Conservation (phyloP, 2,113 vertebrate species). For the Petrocephalus zakoni region DNA sequence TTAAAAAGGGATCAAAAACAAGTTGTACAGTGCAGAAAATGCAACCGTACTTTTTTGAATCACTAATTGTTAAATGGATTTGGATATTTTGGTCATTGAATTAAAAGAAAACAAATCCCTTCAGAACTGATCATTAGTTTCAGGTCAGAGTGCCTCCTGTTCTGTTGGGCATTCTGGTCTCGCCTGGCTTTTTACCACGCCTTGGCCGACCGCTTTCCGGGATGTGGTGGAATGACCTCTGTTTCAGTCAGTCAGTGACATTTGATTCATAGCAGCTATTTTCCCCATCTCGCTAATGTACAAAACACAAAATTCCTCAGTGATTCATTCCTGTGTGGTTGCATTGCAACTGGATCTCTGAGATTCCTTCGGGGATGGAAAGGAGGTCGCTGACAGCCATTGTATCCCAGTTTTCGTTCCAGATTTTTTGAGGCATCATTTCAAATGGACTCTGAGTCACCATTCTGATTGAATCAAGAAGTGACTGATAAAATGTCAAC, state of each 20-base stretch:
- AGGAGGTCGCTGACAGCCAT: not conserved
- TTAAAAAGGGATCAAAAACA: not conserved
- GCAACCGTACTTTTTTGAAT: not conserved
- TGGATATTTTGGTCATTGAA: not conserved
- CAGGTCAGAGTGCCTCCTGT: not conserved
- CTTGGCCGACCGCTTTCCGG: too few species aligned
- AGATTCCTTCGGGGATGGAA: not conserved
- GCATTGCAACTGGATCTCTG: not conserved
- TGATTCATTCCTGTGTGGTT: not conserved
- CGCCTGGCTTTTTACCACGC: not conserved
- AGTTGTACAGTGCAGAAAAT: not conserved
- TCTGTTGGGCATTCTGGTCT: not conserved
- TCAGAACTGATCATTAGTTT: not conserved
- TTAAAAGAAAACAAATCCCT: not conserved
- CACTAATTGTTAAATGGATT: not conserved
- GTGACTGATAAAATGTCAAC: conserved; percentile 4
- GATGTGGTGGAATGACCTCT: not conserved
- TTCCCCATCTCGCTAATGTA: not conserved
- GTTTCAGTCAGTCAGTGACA: not conserved
- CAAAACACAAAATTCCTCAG: not conserved
- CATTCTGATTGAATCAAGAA: too few species aligned
- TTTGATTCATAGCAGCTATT: not conserved
- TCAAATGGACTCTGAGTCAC: conserved; percentile 8
- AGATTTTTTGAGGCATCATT: not conserved
- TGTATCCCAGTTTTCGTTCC: not conserved